Evolutionary conservation across 2,113 vertebrate genomes (phyloP), one percentile per base, ranked within the genome.

Genomic region (Prionailurus bengalensis): DNA sequence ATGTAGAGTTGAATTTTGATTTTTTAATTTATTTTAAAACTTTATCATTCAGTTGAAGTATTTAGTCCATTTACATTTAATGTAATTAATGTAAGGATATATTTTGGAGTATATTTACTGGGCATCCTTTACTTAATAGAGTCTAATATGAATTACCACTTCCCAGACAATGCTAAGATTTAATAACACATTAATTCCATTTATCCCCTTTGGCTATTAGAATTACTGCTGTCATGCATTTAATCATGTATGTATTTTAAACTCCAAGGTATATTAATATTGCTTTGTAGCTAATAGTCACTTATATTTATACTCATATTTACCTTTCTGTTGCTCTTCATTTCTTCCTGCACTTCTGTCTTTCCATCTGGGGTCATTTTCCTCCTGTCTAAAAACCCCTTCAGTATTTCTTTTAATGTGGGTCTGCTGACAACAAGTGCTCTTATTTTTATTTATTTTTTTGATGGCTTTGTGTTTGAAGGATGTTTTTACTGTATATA

Each of bases 21-120:
- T 55, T 86, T 81, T 96, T 27, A 5, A 65, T 33, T 7, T 82
- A 36, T 9, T 73, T 79, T 61, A 33, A 51, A 66, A 63, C 19
- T 39, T 84, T 94, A 2, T 71, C 58, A 82, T 96, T 92, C 27
- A 84, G 3, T 78, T 45, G 17, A 97, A 82, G 25, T 42, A 82
- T 92, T 70, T 89, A 39, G 27, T 81, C 21, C 51, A 65, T 88
- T 90, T 96, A 92, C 19, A 76, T 48, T 89, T 94, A 89, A 13
- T 94, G 19, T 68, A 83, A 88, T 70, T 92, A 65, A 21, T 76
- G 27, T 78, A 78, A 17, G 27, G n/a, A 70, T 89, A 21, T 36
- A 68, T 74, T 76, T 82, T 42, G 65, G 78, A 78, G 92, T 90
- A 63, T 81, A 81, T 58, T 76, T 80, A 70, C 58, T 89, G 65